Evolutionary conservation across 1,140 invertebrate genomes (phyloP), one percentile per base, ranked within the genome.

Genomic region (Drosophila leontia): DNA sequence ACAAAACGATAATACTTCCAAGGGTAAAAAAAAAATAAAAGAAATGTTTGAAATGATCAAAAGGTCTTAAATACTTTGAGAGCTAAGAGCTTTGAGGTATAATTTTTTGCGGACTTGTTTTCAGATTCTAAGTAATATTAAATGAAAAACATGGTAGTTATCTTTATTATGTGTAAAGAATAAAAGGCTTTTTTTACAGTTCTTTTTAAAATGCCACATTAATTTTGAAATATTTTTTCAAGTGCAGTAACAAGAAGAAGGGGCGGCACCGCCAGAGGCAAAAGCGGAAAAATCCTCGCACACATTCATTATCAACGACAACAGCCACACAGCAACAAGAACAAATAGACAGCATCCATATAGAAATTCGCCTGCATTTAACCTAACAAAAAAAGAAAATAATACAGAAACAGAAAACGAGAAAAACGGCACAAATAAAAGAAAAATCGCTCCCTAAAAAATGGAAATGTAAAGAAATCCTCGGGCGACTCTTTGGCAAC

Each of bases 391-490:
- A 19, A 13, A 1, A 13, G 8, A 58, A 56, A 42, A 13, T 13
- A 37, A 37, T 41, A n/a, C 19, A 53, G 17, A 67, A 67, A 42
- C 13, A 39, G 17, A 65, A 45, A 69, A 78, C 50, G 63, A 59
- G 42, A 61, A 69, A 78, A 68, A 44, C 55, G 56, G 50, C 42
- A 77, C 47, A 78, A 70, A 69, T 47, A 47, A 60, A 44, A 62
- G 59, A 61, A 41, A 76, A 71, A 80, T 45, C 58, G 61, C 78
- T 80, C 44, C 70, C 70, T 80, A 82, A 87, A 87, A 83, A 83
- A 88, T 78, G 81, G 72, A 87, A 87, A 87, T 88, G 85, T 88
- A 88, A 88, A 87, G 80, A 88, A 87, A 87, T 87, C 84, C 84
- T 87, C 71, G 70, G 77, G 84, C 84, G 80, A 88, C 80, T 84